Conservation (phyloP, 1,140 invertebrate genomes). For the Trichogramma pretiosum region DNA sequence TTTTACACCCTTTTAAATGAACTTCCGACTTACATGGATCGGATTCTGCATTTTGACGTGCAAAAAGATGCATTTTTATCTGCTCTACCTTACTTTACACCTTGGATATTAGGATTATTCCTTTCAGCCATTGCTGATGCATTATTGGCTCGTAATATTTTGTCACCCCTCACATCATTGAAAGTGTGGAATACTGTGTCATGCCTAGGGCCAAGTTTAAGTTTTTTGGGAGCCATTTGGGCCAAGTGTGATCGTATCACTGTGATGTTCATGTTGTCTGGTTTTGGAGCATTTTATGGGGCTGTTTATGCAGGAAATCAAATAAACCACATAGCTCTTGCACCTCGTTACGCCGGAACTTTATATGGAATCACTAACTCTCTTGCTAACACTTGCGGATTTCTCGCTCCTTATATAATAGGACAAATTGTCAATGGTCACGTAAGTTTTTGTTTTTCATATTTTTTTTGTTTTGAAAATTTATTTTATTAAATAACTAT, state of each 20-base stretch:
- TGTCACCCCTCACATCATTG: slow-evolving; percentile 59
- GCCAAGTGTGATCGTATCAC: slow-evolving; percentile 63
- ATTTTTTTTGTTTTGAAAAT: not conserved
- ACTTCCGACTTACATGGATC: slow-evolving; percentile 87
- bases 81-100: slow-evolving; percentile 39
- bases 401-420: slow-evolving; percentile 73
- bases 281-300: slow-evolving; percentile 63
- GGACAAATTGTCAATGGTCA: slow-evolving; percentile 62
- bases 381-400: slow-evolving; percentile 76
- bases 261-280: slow-evolving; percentile 61
- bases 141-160: slow-evolving; percentile 52
- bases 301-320: slow-evolving; percentile 71
- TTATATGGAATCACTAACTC: slow-evolving; percentile 86
- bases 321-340: slow-evolving; percentile 82
- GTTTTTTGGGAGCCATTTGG: slow-evolving; percentile 66
- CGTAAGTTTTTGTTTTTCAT: slow-evolving; percentile 37
- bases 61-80: slow-evolving; percentile 46
- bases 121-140: slow-evolving; percentile 64
- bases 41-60: slow-evolving; percentile 82
- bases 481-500: slow-evolving; percentile 1
- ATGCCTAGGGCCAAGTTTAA: slow-evolving; percentile 62
- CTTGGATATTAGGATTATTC: slow-evolving; percentile 60
- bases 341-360: slow-evolving; percentile 75
- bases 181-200: slow-evolving; percentile 69
- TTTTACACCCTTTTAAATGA: slow-evolving; percentile 92